Conservation (phyloP, 2,113 vertebrate genomes). For the Psilopogon haemacephalus region DNA sequence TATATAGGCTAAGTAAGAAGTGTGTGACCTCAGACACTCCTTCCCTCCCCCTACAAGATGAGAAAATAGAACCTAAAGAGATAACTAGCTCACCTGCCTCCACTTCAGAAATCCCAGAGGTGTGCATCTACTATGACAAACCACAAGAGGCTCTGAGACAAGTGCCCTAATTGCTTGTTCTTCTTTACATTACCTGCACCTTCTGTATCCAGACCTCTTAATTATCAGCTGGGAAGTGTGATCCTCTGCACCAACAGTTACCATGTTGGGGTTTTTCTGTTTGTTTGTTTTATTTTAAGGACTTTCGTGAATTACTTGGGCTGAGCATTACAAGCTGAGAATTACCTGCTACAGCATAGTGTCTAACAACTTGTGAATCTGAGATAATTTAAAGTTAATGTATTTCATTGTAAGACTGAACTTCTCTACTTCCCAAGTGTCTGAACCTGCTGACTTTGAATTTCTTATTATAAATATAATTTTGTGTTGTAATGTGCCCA, state of each 20-base stretch:
- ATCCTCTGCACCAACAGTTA: background rate
- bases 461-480: background rate
- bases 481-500: background rate
- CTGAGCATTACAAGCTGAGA: background rate
- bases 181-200: background rate
- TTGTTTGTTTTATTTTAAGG: background rate
- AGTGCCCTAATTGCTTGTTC: background rate
- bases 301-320: background rate
- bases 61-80: background rate
- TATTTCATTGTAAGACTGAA: background rate
- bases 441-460: background rate
- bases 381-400: background rate
- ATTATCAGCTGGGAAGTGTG: background rate
- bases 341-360: background rate
- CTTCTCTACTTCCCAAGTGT: background rate
- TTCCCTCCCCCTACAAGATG: background rate
- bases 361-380: background rate
- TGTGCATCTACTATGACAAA: background rate
- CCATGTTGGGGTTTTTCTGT: no score
- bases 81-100: background rate
- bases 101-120: background rate
- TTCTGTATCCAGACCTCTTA: background rate
- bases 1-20: background rate
- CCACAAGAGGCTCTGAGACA: background rate
- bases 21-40: background rate